Evolutionary conservation across 2,888 invertebrate genomes (phyloP), one percentile per base, ranked within the genome.

Genomic region (Hypercompe scribonia): DNA sequence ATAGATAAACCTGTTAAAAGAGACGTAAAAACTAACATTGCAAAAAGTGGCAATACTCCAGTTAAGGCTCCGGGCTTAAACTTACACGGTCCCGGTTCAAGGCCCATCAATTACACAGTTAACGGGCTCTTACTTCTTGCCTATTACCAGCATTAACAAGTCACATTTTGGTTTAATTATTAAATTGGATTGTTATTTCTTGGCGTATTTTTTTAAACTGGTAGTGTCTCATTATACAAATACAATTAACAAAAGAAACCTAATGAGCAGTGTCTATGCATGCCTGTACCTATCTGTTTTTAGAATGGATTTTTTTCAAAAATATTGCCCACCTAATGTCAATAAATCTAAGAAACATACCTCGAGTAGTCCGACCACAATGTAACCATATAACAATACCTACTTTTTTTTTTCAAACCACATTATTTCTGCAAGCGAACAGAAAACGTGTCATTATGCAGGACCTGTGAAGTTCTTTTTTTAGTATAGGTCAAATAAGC

Each of bases 401-500:
- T 28, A 28, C 67, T 70, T 74, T 42, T 50, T 68, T 72, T 63
- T 73, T 75, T 65, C 65, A 81, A 78, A 78, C 78, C 82, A 42
- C 71, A 54, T 72, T 68, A 65, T 81, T 72, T 74, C 72, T 73
- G 50, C 64, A n/a, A 28, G 74, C 28, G 33, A 58, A 82, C 81
- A 82, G 75, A 80, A 42, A 68, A 50, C 46, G 74, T 74, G 77
- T 82, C 67, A 73, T 75, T 73, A 71, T 78, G 65, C 72, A 21
- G 67, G 50, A 68, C 77, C 70, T 70, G 64, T 68, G 36, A 15
- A 69, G 70, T 58, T 81, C 68, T 78, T 68, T 77, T 80, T 83
- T 83, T 75, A 67, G 61, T 73, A 71, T 74, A 80, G 36, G 54
- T 63, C 75, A 64, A 75, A 85, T 81, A 72, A 76, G 78, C 74